A percentile compares a stretch with the other conserved stretches of the same genome.
Conservation (phyloP, 2,888 invertebrate species). For the Corbicula japonica region DNA sequence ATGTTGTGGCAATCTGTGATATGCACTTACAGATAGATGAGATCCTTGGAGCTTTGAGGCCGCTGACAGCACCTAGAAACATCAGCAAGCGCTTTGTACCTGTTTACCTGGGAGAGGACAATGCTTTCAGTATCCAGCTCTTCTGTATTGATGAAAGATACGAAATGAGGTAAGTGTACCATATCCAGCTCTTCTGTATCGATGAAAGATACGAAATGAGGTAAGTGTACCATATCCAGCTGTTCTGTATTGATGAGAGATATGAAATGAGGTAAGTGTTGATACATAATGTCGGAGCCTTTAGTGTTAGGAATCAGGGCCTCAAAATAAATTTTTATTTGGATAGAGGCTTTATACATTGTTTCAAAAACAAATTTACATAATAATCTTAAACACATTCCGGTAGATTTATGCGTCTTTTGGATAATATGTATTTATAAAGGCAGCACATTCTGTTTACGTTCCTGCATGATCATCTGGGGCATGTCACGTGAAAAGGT, state of each 20-base stretch:
- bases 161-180: conserved; percentile 84
- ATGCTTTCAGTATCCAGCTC: conserved; percentile 86
- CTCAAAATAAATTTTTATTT: too few relatives aligned
- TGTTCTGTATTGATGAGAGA: conserved; percentile 86
- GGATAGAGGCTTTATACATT: too few relatives aligned
- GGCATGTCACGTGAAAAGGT: too few relatives aligned
- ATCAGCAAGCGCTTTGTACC: conserved; percentile 81
- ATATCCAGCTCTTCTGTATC: conserved; percentile 86
- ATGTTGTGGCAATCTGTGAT: too few relatives aligned
- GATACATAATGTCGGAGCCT: too few relatives aligned
- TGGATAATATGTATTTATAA: too few relatives aligned
- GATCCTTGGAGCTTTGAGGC: conserved; percentile 50
- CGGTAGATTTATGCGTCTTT: too few relatives aligned
- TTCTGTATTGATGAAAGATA: conserved; percentile 86
- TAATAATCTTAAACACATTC: too few relatives aligned
- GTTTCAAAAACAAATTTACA: too few relatives aligned
- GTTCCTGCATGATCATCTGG: too few relatives aligned
- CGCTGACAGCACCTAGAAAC: conserved; percentile 54
- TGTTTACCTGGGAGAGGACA: conserved; percentile 80
- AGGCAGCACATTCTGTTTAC: too few relatives aligned
- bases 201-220: conserved; percentile 86
- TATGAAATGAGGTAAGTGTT: conserved; percentile 86
- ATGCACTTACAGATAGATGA: conserved; percentile 43
- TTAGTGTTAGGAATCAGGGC: too few relatives aligned
- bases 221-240: conserved; percentile 81